Evolutionary conservation across 2,113 vertebrate genomes (phyloP).

Genomic region (Cricetomys ansorgei): DNA sequence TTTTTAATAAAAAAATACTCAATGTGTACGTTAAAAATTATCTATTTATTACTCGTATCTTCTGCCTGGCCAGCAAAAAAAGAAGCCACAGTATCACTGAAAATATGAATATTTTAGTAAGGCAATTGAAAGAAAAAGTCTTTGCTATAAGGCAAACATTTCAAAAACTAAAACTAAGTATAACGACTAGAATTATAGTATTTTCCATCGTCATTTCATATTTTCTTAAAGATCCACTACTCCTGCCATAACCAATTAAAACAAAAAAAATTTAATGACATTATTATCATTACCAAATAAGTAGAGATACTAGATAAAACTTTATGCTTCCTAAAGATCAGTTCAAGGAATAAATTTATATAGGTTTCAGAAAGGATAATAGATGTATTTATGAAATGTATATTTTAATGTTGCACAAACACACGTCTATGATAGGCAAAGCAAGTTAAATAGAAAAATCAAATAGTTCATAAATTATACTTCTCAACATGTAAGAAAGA

Average conservation of each 20-base stretch:
- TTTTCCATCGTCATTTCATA: slow-evolving; percentile 18
- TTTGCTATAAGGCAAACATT: slow-evolving; percentile 54
- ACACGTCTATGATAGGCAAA: slow-evolving; percentile 20
- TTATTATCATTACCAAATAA: slow-evolving; percentile 65
- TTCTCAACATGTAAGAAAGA: not conserved
- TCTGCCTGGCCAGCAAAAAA: not conserved
- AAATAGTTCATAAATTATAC: slow-evolving; percentile 29
- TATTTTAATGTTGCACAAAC: slow-evolving; percentile 32
- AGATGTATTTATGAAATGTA: slow-evolving; percentile 80
- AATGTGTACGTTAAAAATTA: slow-evolving; percentile 11
- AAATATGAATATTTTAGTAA: slow-evolving; percentile 27
- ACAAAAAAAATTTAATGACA: slow-evolving; percentile 45
- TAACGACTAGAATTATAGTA: slow-evolving; percentile 32
- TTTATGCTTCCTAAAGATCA: slow-evolving; percentile 47
- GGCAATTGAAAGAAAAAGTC: not conserved
- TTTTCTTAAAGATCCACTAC: slow-evolving; percentile 32
- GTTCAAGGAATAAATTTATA: slow-evolving; percentile 77
- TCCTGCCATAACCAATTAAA: slow-evolving; percentile 58
- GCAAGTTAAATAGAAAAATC: not conserved
- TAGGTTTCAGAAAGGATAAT: slow-evolving; percentile 82
- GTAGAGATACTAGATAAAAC: not conserved
- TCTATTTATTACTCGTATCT: slow-evolving; percentile 3
- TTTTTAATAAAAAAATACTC: not conserved
- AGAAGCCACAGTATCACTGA: not conserved
- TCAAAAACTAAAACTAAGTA: slow-evolving; percentile 33